Conservation (phyloP, 2,113 vertebrate species). For the Cochlearius cochlearius region DNA sequence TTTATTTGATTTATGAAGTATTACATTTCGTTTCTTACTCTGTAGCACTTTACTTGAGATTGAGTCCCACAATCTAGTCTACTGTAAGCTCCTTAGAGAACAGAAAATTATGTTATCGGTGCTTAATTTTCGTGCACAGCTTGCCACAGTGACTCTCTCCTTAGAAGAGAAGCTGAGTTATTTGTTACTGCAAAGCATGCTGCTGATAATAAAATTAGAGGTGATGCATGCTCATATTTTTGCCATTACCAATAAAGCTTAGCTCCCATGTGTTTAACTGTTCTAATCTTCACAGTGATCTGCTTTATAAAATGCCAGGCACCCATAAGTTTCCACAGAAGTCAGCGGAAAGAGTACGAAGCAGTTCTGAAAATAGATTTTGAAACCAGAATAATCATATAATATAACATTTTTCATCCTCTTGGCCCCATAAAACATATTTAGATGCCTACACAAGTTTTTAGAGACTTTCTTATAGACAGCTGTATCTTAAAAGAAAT, state of each 20-base stretch:
- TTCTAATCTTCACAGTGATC: neutral
- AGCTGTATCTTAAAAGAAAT: neutral
- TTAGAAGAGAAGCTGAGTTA: neutral
- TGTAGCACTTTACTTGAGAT: neutral
- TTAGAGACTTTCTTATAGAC: neutral
- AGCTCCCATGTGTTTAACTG: neutral
- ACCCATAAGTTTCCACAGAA: neutral
- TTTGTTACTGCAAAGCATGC: neutral
- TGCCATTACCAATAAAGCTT: neutral
- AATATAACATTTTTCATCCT: neutral
- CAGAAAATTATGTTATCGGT: neutral
- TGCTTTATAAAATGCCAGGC: neutral
- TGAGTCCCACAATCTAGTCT: neutral
- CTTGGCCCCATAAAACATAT: neutral
- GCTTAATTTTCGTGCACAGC: neutral
- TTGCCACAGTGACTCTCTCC: neutral
- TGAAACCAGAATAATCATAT: neutral
- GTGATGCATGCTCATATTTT: neutral
- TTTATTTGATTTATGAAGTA: neutral
- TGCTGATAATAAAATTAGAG: slow-evolving; percentile 18
- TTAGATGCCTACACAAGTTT: neutral
- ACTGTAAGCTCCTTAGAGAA: neutral
- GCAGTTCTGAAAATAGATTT: neutral
- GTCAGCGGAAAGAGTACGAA: neutral
- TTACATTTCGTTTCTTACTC: neutral